These are phyloP conservation scores for Margarornis squamiger DNA, from an alignment of 2,797 vertebrate genomes.

Conservation along the genomic window DNA sequence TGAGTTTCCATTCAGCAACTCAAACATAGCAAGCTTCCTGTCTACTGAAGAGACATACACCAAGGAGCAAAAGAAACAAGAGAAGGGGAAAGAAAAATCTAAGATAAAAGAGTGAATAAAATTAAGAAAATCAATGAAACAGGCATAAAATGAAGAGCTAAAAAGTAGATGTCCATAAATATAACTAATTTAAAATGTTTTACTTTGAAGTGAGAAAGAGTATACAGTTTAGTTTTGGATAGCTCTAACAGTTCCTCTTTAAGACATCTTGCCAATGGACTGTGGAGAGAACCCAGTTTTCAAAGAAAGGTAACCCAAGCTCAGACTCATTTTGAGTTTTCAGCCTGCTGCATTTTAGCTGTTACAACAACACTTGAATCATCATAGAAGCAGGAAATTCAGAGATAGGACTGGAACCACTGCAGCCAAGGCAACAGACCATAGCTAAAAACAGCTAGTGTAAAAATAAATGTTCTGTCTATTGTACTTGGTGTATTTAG, in stretches of 20 bases:
- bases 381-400: neutral
- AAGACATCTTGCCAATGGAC: neutral
- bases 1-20: neutral
- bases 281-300: neutral
- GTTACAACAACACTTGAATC: neutral
- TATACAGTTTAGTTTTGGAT: neutral
- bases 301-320: neutral
- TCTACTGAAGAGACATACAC: neutral
- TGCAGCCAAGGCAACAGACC: conserved; percentile 53
- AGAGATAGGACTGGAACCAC: conserved; percentile 16
- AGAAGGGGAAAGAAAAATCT: neutral
- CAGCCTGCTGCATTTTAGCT: neutral
- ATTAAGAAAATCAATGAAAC: neutral
- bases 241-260: neutral
- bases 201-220: neutral
- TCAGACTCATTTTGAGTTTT: neutral
- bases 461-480: conserved; percentile 45
- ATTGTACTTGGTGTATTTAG: neutral
- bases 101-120: neutral
- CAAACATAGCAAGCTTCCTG: neutral
- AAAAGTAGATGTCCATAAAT: neutral
- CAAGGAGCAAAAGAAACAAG: neutral
- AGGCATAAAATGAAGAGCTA: neutral
- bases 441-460: conserved; percentile 49
- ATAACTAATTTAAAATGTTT: neutral